phyloP scores from a whole-genome alignment of 1,140 invertebrate genomes.

The Drosophila mayri region DNA sequence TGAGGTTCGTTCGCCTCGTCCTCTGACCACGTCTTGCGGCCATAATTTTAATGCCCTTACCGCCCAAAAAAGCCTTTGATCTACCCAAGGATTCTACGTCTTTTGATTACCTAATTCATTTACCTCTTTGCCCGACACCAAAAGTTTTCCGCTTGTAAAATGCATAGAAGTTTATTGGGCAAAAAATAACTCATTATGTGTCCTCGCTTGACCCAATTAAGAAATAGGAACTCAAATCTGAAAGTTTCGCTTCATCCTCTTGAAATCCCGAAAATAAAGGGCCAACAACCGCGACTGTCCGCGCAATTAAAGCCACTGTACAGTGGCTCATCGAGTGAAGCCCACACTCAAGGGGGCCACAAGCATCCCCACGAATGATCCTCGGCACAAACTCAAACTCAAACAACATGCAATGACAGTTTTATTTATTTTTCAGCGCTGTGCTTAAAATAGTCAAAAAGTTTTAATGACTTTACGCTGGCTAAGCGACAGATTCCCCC shows the following conservation, averaged over 20 bases:
- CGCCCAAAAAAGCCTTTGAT: slow-evolving; percentile 62
- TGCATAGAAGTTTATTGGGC: slow-evolving; percentile 66
- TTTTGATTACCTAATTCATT: slow-evolving; percentile 81
- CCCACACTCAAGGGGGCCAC: slow-evolving; percentile 43
- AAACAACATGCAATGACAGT: slow-evolving; percentile 80
- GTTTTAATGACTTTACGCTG: slow-evolving; percentile 80
- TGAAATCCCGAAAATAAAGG: slow-evolving; percentile 6
- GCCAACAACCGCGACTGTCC: slow-evolving; percentile 58
- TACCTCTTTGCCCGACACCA: slow-evolving; percentile 41
- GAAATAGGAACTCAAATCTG: slow-evolving; percentile 50
- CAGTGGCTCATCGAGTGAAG: slow-evolving; percentile 76
- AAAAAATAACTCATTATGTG: slow-evolving; percentile 78
- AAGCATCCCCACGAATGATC: slow-evolving; percentile 22
- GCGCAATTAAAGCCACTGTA: slow-evolving; percentile 71
- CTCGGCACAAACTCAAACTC: slow-evolving; percentile 70
- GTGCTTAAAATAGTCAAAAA: slow-evolving; percentile 77
- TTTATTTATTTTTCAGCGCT: slow-evolving; percentile 67
- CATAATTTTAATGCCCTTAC: slow-evolving; percentile 62
- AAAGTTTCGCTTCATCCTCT: slow-evolving; percentile 57
- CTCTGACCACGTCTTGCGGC: slow-evolving; percentile 69
- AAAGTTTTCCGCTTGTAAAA: slow-evolving; percentile 30
- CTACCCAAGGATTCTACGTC: slow-evolving; percentile 60
- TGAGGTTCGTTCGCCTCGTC: slow-evolving; percentile 31
- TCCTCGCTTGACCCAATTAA: slow-evolving; percentile 74
- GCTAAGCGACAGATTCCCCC: slow-evolving; percentile 44